phyloP scores from a whole-genome alignment of 1,140 invertebrate genomes.

The Zaprionus davidi region DNA sequence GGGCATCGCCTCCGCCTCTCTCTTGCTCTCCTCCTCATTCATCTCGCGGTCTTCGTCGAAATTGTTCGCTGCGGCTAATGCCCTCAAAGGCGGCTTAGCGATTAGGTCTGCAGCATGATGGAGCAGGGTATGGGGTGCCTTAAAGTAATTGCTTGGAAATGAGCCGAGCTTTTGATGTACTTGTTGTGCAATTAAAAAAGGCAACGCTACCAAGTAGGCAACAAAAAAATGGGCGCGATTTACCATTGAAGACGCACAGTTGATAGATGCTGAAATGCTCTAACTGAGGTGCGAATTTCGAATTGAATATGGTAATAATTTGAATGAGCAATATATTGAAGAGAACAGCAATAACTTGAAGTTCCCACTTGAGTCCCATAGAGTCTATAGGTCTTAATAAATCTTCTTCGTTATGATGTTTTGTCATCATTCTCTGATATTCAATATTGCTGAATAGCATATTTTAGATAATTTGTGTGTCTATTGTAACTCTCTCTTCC shows the following conservation, averaged over 20 bases:
- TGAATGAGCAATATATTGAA: no score
- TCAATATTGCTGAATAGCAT: no score
- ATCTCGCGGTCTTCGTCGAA: constrained; percentile 10
- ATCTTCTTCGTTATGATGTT: no score
- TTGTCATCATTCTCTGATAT: no score
- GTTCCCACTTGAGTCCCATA: no score
- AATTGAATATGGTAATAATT: no score
- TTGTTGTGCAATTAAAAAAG: constrained; percentile 50
- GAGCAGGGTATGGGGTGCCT: constrained; percentile 5
- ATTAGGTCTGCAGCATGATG: constrained; percentile 47
- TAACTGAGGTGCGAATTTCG: neutral
- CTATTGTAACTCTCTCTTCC: neutral
- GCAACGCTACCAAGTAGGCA: neutral
- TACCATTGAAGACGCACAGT: neutral
- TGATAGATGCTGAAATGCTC: neutral
- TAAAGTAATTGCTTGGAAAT: constrained; percentile 72
- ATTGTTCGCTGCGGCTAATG: constrained; percentile 63
- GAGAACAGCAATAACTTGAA: no score
- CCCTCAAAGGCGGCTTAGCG: constrained; percentile 66
- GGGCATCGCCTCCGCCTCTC: neutral
- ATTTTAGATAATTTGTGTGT: no score
- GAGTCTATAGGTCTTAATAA: no score
- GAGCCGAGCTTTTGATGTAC: constrained; percentile 48
- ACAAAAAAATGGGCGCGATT: neutral
- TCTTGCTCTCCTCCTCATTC: no score